Evolutionary conservation across 2,888 invertebrate genomes (phyloP), one percentile per base, ranked within the genome.

Genomic region (Crepidodera aurea): DNA sequence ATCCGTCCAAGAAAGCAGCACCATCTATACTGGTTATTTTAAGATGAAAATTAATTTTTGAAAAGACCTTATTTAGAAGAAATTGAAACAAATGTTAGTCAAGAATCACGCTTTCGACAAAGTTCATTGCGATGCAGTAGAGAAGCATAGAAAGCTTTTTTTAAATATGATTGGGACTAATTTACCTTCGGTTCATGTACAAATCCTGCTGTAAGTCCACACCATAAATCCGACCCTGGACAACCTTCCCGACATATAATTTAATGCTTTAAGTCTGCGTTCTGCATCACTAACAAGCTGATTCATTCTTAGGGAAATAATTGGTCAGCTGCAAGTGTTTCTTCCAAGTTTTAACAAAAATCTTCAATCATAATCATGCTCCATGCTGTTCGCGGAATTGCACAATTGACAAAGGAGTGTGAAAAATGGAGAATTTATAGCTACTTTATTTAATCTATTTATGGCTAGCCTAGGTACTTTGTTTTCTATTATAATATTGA

Each of bases 241-340:
- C 60, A 46, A 25, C 58, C 40, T 63, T 58, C 58, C 58, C 58
- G 34, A 37, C 22, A 42, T 27, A 42, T 51, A 61, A 65, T 65
- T 65, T 61, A 65, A 61, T 65, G 64, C 48, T 58, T 58, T 61
- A 42, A 58, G 51, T 59, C 25, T 61, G 39, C 50, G 61, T 65
- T 61, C 64, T 58, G 64, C 64, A 58, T 65, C 64, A 61, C 27
- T 54, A 58, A 65, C 15, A 27, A 57, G 53, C 25, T 50, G 51
- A 65, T 51, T 64, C 60, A 61, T 61, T 57, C 40, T 34, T 39
- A 16, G 42, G 51, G 60, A 60, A 64, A 64, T 64, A 60, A 64
- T 60, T 64, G 64, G 56, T 54, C 27, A 60, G 48, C n/a, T 32
- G 51, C 62, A 53, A 57, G 15, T 37, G 37, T 37, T 37, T 37